Percentiles rank a stretch among this genome's conserved stretches.
These are phyloP conservation scores for Strigamia transsilvanica DNA, from an alignment of 2,888 invertebrate genomes.

Conservation along the genomic window DNA sequence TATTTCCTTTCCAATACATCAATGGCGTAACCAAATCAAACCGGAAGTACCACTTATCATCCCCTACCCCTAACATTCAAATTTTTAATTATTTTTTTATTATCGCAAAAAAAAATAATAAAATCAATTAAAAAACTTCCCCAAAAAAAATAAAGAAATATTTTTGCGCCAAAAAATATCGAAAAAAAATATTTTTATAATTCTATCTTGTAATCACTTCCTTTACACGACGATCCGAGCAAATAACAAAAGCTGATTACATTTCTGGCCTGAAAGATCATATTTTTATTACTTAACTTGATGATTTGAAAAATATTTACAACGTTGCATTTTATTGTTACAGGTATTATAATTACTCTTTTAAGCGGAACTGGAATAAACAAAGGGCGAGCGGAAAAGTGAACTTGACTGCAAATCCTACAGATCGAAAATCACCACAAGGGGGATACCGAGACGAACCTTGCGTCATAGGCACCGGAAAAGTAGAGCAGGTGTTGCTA, in stretches of 20 bases:
- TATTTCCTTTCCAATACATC: conserved; percentile 18
- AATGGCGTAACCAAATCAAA: conserved; percentile 13
- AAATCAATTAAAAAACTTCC: too few species aligned
- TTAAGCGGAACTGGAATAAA: conserved; percentile 9
- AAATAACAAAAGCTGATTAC: background rate
- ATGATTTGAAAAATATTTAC: conserved; percentile 4
- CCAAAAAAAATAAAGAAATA: background rate
- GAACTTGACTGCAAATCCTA: conserved; percentile 6
- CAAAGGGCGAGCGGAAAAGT: background rate
- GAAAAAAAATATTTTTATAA: background rate
- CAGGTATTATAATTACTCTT: conserved; percentile 14
- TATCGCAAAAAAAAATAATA: too few species aligned
- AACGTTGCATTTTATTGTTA: background rate
- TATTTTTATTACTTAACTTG: conserved; percentile 11
- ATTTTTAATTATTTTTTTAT: too few species aligned
- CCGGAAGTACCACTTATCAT: background rate
- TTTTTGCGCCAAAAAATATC: background rate
- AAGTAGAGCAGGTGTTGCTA: conserved; percentile 30
- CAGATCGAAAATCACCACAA: conserved; percentile 21
- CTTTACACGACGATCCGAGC: background rate
- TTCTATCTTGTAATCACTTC: background rate
- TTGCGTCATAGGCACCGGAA: conserved; percentile 26
- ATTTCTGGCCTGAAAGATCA: background rate
- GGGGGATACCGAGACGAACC: conserved; percentile 11
- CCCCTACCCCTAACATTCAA: too few species aligned